Conservation (phyloP, 30 jellyfish, hydroid and myxozoan species). For the Phacellophora camtschatica region DNA sequence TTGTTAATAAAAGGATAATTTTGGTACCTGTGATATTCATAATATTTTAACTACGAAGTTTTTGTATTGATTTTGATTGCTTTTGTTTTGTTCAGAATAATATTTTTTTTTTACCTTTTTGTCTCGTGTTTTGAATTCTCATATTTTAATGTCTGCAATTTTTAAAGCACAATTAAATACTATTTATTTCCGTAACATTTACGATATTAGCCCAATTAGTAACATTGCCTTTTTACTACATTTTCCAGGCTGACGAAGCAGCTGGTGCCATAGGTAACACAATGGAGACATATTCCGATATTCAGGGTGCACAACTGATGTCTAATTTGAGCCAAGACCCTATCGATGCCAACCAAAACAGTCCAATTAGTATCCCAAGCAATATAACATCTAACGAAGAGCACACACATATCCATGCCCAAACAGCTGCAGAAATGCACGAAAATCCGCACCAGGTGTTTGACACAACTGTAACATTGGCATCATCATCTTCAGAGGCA, state of each 20-base stretch:
- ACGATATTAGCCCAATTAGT: no score
- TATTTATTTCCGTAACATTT: no score
- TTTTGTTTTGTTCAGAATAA: no score
- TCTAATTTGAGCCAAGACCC: neutral
- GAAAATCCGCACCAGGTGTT: neutral
- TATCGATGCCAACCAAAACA: neutral
- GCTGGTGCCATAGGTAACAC: neutral
- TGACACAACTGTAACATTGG: neutral
- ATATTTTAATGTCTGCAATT: no score
- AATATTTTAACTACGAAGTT: no score
- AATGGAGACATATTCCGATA: neutral
- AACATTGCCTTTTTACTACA: neutral
- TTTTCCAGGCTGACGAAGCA: neutral
- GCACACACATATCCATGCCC: neutral
- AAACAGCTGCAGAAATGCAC: neutral
- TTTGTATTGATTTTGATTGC: no score
- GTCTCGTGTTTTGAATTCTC: no score
- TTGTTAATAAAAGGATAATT: no score
- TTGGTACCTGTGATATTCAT: no score
- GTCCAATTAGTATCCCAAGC: neutral
- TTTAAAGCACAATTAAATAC: no score
- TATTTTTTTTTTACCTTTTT: no score
- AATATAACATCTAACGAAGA: neutral
- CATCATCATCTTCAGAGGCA: constrained; percentile 23
- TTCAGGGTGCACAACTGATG: neutral